Evolutionary conservation across 2,888 invertebrate species (phyloP).

Genomic region (Automeris io): DNA sequence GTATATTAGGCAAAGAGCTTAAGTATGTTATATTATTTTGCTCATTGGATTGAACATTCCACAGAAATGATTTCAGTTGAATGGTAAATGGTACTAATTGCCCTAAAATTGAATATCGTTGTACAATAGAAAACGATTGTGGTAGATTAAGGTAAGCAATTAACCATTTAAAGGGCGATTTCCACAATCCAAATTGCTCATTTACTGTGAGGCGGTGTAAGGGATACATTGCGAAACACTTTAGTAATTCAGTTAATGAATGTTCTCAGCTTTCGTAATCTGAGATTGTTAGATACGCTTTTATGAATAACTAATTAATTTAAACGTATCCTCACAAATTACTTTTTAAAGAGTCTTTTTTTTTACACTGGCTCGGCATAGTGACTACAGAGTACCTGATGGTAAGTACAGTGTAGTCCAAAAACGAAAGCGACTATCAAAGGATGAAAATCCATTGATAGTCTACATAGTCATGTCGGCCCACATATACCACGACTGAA

Average conservation of each 20-base stretch:
- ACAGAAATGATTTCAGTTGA: background rate
- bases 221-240: constrained; percentile 22
- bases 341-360: too few relatives aligned
- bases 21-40: too few relatives aligned
- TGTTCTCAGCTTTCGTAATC: background rate
- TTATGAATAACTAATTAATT: background rate
- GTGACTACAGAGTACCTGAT: too few relatives aligned
- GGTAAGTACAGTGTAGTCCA: too few relatives aligned
- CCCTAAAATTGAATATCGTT: background rate
- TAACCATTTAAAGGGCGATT: constrained; percentile 27
- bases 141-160: constrained; percentile 24
- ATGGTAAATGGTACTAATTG: background rate
- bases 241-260: constrained; percentile 15
- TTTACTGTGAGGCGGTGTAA: constrained; percentile 18
- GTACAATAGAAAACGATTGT: constrained; percentile 2
- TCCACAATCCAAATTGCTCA: constrained; percentile 27
- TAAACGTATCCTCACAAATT: too few relatives aligned
- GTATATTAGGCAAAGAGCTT: too few relatives aligned
- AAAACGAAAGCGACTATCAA: too few relatives aligned
- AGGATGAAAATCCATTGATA: too few relatives aligned
- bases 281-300: constrained; percentile 1
- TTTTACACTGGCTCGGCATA: too few relatives aligned
- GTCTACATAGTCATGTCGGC: too few relatives aligned
- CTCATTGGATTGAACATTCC: background rate
- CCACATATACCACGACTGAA: too few relatives aligned